Evolutionary conservation across 1,140 invertebrate genomes (phyloP).

Genomic region (Riptortus pedestris): DNA sequence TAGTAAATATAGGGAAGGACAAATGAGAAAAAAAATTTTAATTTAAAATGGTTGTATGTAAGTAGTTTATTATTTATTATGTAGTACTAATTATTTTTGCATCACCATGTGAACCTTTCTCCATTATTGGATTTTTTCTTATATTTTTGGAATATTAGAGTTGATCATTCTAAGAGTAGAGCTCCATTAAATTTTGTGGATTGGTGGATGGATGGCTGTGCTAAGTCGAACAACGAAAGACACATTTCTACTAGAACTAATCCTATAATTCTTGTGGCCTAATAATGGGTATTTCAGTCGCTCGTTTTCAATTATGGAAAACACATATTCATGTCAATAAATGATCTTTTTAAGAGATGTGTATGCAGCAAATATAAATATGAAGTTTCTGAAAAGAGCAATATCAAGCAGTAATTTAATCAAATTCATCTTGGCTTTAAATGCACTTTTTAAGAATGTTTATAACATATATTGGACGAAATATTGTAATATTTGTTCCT

Average conservation of each 20-base stretch:
- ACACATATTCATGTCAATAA: not conserved
- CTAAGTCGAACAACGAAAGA: not conserved
- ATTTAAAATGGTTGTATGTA: not conserved
- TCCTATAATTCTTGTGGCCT: not conserved
- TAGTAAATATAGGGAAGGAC: no score
- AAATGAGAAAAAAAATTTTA: not conserved
- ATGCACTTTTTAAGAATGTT: not conserved
- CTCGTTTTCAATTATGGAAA: not conserved
- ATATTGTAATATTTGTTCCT: slow-evolving; percentile 6
- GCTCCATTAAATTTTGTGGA: no score
- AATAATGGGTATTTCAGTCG: slow-evolving; percentile 1
- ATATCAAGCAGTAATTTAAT: not conserved
- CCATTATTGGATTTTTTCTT: not conserved
- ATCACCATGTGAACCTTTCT: not conserved
- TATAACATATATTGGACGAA: not conserved
- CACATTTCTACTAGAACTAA: not conserved
- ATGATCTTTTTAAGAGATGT: slow-evolving; percentile 6
- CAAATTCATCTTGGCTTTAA: not conserved
- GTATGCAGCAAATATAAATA: not conserved
- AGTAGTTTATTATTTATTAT: slow-evolving; percentile 2
- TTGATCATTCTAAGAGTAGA: no score
- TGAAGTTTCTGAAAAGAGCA: not conserved
- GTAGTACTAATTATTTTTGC: not conserved
- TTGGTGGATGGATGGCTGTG: slow-evolving; percentile 6
- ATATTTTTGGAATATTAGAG: not conserved